These are phyloP conservation scores for Lepus oiostolus DNA, from an alignment of 2,797 vertebrate species.

Conservation along the genomic window DNA sequence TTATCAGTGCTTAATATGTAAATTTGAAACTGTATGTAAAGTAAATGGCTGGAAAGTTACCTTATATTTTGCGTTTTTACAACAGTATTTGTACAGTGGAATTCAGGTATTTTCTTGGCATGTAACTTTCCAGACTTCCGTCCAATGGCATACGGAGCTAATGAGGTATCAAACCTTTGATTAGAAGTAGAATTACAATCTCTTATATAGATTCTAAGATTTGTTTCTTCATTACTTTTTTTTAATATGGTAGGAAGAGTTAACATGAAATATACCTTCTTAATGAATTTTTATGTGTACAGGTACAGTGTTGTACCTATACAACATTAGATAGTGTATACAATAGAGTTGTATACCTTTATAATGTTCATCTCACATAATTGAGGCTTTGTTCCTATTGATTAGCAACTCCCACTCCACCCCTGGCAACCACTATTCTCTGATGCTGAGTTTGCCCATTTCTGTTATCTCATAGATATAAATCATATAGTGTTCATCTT, in stretches of 20 bases:
- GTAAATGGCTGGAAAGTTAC: not conserved
- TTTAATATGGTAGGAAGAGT: not conserved
- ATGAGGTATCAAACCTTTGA: not conserved
- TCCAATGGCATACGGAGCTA: not conserved
- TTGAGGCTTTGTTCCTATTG: not conserved
- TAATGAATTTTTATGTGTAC: not conserved
- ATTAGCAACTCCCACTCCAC: not conserved
- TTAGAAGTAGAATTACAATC: slow-evolving; percentile 26
- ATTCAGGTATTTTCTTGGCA: slow-evolving; percentile 26
- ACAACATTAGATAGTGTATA: not conserved
- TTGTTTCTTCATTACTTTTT: not conserved
- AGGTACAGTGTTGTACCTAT: not conserved
- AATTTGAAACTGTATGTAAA: slow-evolving; percentile 33
- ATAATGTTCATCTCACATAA: not conserved
- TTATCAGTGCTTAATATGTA: not conserved
- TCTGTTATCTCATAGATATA: not conserved
- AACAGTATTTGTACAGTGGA: not conserved
- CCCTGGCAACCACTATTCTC: not conserved
- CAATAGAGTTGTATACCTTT: not conserved
- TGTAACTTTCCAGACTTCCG: slow-evolving; percentile 23
- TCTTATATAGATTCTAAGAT: not conserved
- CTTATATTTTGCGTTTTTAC: not conserved
- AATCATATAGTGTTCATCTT: not conserved
- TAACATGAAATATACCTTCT: not conserved
- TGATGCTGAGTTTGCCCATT: not conserved